Conservation (phyloP, 2,113 vertebrate species). For the Odontesthes bonariensis region DNA sequence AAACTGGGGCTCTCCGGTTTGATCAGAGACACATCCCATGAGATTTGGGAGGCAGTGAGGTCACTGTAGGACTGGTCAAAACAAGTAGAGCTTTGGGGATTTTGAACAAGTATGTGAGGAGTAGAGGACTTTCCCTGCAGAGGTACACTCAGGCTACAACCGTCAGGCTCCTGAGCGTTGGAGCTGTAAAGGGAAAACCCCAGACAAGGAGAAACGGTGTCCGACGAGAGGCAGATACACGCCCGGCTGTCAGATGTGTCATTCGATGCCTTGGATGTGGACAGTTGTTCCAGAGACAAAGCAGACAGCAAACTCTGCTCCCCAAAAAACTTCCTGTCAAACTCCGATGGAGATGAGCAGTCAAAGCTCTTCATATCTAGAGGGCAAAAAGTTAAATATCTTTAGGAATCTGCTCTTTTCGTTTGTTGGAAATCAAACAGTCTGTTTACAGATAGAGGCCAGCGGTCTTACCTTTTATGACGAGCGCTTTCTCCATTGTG, state of each 20-base stretch:
- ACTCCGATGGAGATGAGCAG: constrained; percentile 65
- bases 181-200: constrained; percentile 8
- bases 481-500: constrained; percentile 53
- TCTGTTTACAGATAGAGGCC: not conserved
- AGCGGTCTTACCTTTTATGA: constrained; percentile 45
- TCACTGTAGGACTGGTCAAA: constrained; percentile 64
- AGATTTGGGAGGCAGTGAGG: constrained; percentile 55
- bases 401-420: not conserved
- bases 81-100: constrained; percentile 22
- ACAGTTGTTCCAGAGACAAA: constrained; percentile 63
- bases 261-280: constrained; percentile 38
- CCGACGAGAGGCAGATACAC: constrained; percentile 27
- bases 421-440: accelerated
- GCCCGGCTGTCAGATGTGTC: constrained; percentile 36
- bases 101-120: constrained; percentile 58
- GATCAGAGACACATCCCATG: constrained; percentile 81
- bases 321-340: constrained; percentile 73
- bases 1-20: constrained; percentile 52
- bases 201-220: constrained; percentile 52
- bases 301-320: constrained; percentile 71
- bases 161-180: constrained; percentile 11
- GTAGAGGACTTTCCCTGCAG: constrained; percentile 76
- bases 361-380: constrained; percentile 72
- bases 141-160: constrained; percentile 35
- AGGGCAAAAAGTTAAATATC: not conserved